Evolutionary conservation across 2,888 invertebrate genomes (phyloP), one percentile per base, ranked within the genome.

Genomic region (Dicroscelio sp.): DNA sequence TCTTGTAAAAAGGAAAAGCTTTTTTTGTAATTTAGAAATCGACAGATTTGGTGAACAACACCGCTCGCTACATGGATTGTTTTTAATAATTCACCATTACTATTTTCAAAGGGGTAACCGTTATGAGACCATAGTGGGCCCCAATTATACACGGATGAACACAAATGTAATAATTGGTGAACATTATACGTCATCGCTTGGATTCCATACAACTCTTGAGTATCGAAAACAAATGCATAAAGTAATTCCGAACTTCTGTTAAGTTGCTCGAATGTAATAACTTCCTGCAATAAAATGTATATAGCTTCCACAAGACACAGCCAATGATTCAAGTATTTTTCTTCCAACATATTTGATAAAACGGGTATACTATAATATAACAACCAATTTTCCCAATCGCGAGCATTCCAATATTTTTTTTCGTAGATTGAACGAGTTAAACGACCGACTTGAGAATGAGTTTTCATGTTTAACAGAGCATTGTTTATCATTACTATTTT

Each of bases 381-480:
- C 2, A n/a, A 14, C 82, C 58, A 83, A 25, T 71, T 83, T 43
- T 83, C 82, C 71, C 58, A 71, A 14, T 83, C 71, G 8, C 82
- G 71, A 23, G 60, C 52, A 30, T 60, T 83, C 82, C 82, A 71
- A 43, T 43, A 83, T 71, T 58, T 71, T 17, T n/a, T 25, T 38
- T 71, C 38, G 10, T 67, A 30, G 4, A 71, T 83, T 30, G 60
- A 60, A 23, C 71, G 25, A 1, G 71, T 60, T 23, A 83, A 43
- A 10, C 82, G 58, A 23, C 82, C 82, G 23, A 60, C 48, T 71
- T 83, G 82, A 0, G 38, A 30, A 43, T 83, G 38, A 12, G 69
- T 8, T 60, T 71, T 83, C 14, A 69, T 69, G 17, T 58, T 80
- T 20, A 48, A 30, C 12, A 60, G 31, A 17, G 1, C 33, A 33